These are phyloP conservation scores for Menura novaehollandiae DNA, from an alignment of 2,113 vertebrate species.

Conservation along the genomic window DNA sequence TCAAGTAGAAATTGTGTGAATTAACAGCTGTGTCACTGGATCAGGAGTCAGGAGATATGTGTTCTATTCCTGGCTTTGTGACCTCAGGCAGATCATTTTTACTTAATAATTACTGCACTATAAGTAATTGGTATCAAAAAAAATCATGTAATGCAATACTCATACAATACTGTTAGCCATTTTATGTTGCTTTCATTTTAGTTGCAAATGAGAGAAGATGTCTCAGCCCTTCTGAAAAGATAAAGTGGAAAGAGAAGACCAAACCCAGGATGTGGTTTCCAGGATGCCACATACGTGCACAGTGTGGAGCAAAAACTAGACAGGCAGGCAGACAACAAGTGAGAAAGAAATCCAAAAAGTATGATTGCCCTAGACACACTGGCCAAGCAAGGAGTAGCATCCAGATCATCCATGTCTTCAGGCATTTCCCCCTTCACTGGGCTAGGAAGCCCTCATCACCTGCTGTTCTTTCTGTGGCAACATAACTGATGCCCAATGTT, in stretches of 20 bases:
- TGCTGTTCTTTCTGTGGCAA: background rate
- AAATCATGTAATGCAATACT: background rate
- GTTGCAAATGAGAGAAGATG: background rate
- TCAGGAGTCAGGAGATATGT: background rate
- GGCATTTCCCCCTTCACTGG: background rate
- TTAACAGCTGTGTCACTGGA: background rate
- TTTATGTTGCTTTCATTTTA: background rate
- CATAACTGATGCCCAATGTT: too few species aligned
- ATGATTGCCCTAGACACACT: background rate
- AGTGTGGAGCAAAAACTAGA: background rate
- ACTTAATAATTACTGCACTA: background rate
- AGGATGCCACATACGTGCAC: rapidly evolving
- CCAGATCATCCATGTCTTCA: background rate
- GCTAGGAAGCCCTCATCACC: background rate
- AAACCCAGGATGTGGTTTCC: background rate
- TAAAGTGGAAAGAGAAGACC: background rate
- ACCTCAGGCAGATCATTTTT: background rate
- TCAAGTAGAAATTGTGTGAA: background rate
- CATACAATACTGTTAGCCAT: background rate
- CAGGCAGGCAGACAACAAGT: background rate
- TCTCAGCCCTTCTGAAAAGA: background rate
- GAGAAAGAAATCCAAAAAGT: background rate
- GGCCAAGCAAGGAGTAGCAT: background rate
- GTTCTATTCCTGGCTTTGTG: background rate
- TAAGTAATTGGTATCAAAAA: background rate